Evolutionary conservation across 1,140 invertebrate species (phyloP), one percentile per base, ranked within the genome.

Genomic region (Drosophila saltans): DNA sequence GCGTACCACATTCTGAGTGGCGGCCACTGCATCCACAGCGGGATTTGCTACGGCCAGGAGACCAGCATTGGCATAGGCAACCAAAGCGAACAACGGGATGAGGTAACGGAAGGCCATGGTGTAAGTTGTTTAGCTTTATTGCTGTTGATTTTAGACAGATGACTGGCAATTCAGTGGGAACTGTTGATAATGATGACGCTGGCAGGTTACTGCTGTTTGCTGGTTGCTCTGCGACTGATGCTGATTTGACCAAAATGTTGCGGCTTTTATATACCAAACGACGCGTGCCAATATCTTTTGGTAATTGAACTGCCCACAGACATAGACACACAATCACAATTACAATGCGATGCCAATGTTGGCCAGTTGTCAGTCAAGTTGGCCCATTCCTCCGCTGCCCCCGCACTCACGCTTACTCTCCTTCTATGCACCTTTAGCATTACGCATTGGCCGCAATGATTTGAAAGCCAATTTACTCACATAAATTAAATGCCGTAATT

Each of bases 1-100:
- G 36, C 94, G 92, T 21, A 94, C 80, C 10, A 94, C 93, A 79
- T 93, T 94, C 72, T 95, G 93, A 11, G 94, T 93, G 40, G 93
- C 75, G 41, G 94, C 94, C 30, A 94, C 84, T 43, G 93, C 93
- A 60, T 93, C 85, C 52, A 90, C 81, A 3, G 93, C 91, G 7
- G 92, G 90, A 75, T 93, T 92, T 26, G 92, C 86, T 28, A 92
- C 86, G 68, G 81, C 69, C 21, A 89, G 26, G 24, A 81, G 72
- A 39, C 93, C 93, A 64, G 93, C 93, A 28, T 92, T 91, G 82
- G 93, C 93, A 36, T 83, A 91, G 71, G 93, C 93, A 75, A 94
- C 66, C 55, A 92, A 62, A 57, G 92, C 90, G 81, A 92, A 92
- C 45, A 94, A 82, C 7, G 91, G 33, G 68, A 91, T 73, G 65